Base-by-base conservation (phyloP, 2,888 invertebrate species). In the Apocheima hispidaria region DNA sequence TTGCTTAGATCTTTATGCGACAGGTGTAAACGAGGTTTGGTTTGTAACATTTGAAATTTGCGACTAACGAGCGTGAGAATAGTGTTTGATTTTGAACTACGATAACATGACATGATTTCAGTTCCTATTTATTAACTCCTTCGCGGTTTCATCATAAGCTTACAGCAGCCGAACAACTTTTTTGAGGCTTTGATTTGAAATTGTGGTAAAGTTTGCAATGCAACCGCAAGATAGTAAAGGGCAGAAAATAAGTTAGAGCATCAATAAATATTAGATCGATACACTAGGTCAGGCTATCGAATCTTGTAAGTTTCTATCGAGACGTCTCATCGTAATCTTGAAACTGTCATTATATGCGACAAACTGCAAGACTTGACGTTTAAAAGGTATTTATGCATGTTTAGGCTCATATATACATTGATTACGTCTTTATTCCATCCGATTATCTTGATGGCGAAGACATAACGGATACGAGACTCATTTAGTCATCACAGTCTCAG, bases 1-100 rank as follows among this genome's bases (percentile, higher is more conserved):
- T 87, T 87, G 81, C 85, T 86, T 84, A n/a, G 84, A 87, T 90
- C 82, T 82, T 83, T 80, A 69, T 76, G 76, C 78, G 82, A 88
- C 90, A 91, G 89, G 90, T 90, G 90, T 83, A 84, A 77, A 78
- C 66, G 73, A 75, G 70, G 54, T 50, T 72, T 59, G 59, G 52
- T 52, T 54, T 63, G 48, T 63, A 69, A 41, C 74, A 74, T 65
- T 66, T 57, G 36, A 85, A 81, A 77, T 75, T 75, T 72, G 67
- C 72, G 63, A 70, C 71, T 67, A 78, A 74, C 18, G 44, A 14
- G 23, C 63, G 62, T 75, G 71, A 64, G 62, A 70, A 79, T 78
- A 86, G 72, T 75, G 83, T 76, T 65, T 60, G 63, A 71, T 80
- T 81, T 83, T 69, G 56, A 74, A 65, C 65, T 67, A 58, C 60